These are phyloP conservation scores for Dioctria rufipes DNA, from an alignment of 2,888 invertebrate species.

Conservation along the genomic window DNA sequence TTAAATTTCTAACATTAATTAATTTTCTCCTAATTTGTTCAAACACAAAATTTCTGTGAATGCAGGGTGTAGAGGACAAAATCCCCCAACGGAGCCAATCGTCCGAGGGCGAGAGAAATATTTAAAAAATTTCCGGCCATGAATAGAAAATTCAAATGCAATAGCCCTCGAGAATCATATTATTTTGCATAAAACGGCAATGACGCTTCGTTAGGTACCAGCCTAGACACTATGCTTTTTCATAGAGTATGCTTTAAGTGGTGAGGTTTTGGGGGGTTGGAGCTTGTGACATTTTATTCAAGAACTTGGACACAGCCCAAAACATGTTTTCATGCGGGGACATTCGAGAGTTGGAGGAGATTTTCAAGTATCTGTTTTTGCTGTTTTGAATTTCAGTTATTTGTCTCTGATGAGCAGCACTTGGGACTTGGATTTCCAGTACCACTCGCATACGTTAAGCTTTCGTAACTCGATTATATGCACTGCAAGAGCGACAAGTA, in stretches of 20 bases:
- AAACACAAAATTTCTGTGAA: no score
- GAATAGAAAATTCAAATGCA: constrained; percentile 49
- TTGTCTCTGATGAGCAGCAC: constrained; percentile 15
- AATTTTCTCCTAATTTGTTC: constrained; percentile 30
- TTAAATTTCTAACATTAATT: constrained; percentile 20
- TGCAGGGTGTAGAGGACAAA: no score
- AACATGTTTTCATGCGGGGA: constrained; percentile 29
- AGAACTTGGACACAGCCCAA: constrained; percentile 43
- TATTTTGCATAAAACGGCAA: constrained; percentile 35
- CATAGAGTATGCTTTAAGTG: constrained; percentile 2
- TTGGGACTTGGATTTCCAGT: constrained; percentile 3
- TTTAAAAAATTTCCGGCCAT: constrained; percentile 25
- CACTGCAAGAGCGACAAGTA: constrained; percentile 21
- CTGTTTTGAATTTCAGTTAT: constrained; percentile 42
- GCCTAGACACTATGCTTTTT: background rate
- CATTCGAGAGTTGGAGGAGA: constrained; percentile 26
- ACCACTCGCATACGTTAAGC: constrained; percentile 1
- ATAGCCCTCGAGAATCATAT: constrained; percentile 41
- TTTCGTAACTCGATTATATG: constrained; percentile 24
- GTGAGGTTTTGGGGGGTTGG: constrained; percentile 27
- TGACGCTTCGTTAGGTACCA: constrained; percentile 1
- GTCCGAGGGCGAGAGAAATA: constrained; percentile 5
- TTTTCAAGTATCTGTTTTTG: constrained; percentile 42
- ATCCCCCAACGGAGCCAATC: background rate
- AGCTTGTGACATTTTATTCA: constrained; percentile 34